Base-by-base conservation (phyloP, 2,888 invertebrate species). In the Pegoplata infirma region DNA sequence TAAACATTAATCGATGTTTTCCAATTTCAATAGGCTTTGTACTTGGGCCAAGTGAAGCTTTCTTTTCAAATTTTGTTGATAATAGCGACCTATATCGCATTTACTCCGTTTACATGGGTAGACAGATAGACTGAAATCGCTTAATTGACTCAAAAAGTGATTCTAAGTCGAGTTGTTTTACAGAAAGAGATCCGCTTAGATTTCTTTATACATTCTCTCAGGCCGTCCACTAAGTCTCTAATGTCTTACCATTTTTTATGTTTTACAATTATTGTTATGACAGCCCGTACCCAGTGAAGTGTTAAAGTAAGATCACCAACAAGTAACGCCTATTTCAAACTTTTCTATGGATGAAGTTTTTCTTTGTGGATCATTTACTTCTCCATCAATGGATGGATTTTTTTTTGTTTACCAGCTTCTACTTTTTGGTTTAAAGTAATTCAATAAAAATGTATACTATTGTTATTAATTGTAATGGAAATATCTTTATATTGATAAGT, bases 181-280 rank as follows among this genome's bases (percentile, higher is more conserved):
- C n/a, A n/a, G n/a, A n/a, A n/a, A n/a, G n/a, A n/a, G n/a, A n/a
- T n/a, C n/a, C n/a, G n/a, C n/a, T n/a, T n/a, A n/a, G n/a, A n/a
- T n/a, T n/a, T n/a, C n/a, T n/a, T n/a, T n/a, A n/a, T n/a, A n/a
- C n/a, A n/a, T n/a, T n/a, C n/a, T n/a, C n/a, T n/a, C n/a, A n/a
- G n/a, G n/a, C n/a, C 32, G 32, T 32, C 12, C 2, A 32, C 3
- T 32, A 12, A 32, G 32, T 2, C 36, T 40, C 5, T 4, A n/a
- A n/a, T 40, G 36, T 40, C n/a, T n/a, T n/a, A 4, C n/a, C 40
- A 75, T 64, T 63, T 64, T 19, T 51, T 64, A 51, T 58, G 44
- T 44, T 63, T 25, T 63, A 63, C 72, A 72, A 63, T 67, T 63
- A 67, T 72, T 77, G 51, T 68, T 78, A 78, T 78, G 77, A 78